Evolutionary conservation across 2,888 invertebrate genomes (phyloP), one percentile per base, ranked within the genome.

Genomic region (Plutella xylostella): DNA sequence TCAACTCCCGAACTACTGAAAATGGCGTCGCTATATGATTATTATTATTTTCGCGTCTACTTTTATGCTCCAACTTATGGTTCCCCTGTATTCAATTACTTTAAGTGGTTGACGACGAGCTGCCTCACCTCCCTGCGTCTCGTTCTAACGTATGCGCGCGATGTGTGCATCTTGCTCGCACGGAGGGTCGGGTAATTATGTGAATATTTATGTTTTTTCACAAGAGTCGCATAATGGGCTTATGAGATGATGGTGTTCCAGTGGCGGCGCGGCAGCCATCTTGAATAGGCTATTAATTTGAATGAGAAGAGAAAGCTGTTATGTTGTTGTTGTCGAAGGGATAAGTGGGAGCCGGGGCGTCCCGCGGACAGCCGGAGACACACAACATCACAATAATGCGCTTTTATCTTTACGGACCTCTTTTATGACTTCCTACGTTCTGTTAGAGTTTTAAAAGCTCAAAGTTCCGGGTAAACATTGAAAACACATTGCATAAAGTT

Each of bases 181-280:
- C 14, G 58, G 62, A 59, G 67, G 69, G 68, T 66, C 57, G 65
- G 64, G 69, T 79, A 80, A 78, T 82, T 79, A 77, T 73, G 73
- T 75, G 76, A 69, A 72, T 70, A 77, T 75, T 77, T 79, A 79
- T 77, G 76, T 78, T 78, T 78, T 78, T 78, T 78, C 74, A 73
- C 69, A 68, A 70, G 68, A 74, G 65, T 44, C 19, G 11, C 30
- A 69, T 75, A 71, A 78, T 70, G 65, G 68, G 60, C 72, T 67
- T 65, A 73, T 73, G 70, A 71, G 71, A 70, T 74, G 74, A 76
- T 70, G 66, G 57, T 61, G 61, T 65, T 64, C 64, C 66, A 63
- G 72, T 65, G 61, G 65, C 61, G 53, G 49, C 51, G 53, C 51
- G 53, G 55, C 61, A 45, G 68, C 69, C 67, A 72, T 71, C 57